phyloP scores from a whole-genome alignment of 2,888 invertebrate species.

The Spatulosminthurus flaviceps region DNA sequence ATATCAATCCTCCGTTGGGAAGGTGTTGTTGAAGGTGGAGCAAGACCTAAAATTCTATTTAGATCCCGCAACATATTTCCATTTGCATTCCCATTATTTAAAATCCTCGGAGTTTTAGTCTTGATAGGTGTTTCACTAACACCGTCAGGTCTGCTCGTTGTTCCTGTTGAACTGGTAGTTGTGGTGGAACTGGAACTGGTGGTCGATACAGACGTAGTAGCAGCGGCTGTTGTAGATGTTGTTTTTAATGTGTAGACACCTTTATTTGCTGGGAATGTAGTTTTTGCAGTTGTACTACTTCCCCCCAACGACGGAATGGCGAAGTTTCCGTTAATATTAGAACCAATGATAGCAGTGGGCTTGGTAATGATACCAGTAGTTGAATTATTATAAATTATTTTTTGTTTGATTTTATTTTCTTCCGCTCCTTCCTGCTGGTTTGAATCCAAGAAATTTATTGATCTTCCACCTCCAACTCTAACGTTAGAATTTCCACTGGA shows the following conservation, averaged over 20 bases:
- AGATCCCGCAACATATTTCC: background rate
- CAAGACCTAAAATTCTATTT: conserved; percentile 11
- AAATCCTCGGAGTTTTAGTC: conserved; percentile 1
- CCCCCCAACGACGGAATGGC: background rate
- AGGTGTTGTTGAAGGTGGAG: conserved; percentile 21
- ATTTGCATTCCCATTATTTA: conserved; percentile 22
- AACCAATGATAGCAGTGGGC: background rate
- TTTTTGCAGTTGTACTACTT: no score
- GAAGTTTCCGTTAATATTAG: background rate
- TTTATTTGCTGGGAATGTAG: no score
- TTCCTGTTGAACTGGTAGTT: background rate
- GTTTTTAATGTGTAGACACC: no score
- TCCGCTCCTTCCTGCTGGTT: background rate
- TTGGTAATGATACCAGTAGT: background rate
- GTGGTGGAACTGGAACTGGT: background rate
- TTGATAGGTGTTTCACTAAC: background rate
- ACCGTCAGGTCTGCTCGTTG: background rate
- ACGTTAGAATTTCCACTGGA: background rate
- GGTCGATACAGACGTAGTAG: background rate
- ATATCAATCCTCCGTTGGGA: background rate
- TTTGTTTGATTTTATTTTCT: background rate
- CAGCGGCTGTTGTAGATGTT: no score
- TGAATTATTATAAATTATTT: background rate
- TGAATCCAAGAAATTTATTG: conserved; percentile 22
- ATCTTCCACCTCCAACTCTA: conserved; percentile 19